Conservation (phyloP, 1,140 invertebrate genomes). For the Sinella curviseta region DNA sequence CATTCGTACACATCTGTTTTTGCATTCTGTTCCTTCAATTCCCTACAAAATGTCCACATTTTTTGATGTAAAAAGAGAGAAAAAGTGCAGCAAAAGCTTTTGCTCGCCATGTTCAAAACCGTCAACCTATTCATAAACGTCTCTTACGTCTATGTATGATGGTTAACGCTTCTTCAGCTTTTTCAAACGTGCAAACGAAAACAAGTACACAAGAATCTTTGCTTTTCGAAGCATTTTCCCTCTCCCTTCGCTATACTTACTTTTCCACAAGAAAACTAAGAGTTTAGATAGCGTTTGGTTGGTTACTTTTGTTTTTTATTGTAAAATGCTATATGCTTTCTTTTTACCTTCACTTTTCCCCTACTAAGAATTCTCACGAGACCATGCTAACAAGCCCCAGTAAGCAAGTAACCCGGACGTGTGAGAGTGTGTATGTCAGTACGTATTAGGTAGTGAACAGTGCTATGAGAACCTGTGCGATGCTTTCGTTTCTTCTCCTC, state of each 20-base stretch:
- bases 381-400: conserved; percentile 23
- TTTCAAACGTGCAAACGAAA: too few relatives aligned
- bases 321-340: too few relatives aligned
- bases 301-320: background rate
- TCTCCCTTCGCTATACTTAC: background rate
- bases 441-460: background rate
- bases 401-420: conserved; percentile 26
- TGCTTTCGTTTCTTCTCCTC: background rate
- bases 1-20: background rate
- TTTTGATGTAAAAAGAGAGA: too few relatives aligned
- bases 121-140: too few relatives aligned
- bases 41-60: background rate
- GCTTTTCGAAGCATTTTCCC: background rate
- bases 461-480: conserved; percentile 1
- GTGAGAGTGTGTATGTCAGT: conserved; percentile 15
- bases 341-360: conserved; percentile 13
- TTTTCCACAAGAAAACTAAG: background rate
- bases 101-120: too few relatives aligned
- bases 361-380: conserved; percentile 13
- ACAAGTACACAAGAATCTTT: background rate
- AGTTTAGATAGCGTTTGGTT: background rate
- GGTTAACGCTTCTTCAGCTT: too few relatives aligned
- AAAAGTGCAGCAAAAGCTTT: too few relatives aligned
- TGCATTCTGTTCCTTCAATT: background rate
- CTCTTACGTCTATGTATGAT: too few relatives aligned